Percentiles rank a stretch among this genome's conserved stretches.
Conservation (phyloP, 2,888 invertebrate species). For the Caenorhabditis virilis region DNA sequence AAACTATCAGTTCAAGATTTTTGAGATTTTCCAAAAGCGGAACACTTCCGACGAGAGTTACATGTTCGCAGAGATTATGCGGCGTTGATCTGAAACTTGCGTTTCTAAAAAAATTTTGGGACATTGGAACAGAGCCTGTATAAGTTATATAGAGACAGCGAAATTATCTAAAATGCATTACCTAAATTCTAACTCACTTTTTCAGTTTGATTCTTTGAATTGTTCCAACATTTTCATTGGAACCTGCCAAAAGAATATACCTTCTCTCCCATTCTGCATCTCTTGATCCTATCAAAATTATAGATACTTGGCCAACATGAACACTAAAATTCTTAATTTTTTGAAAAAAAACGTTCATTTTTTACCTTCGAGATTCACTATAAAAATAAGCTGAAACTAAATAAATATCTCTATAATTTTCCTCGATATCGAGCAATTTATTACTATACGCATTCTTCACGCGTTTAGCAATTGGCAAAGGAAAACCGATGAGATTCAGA, state of each 20-base stretch:
- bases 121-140: no score
- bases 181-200: no score
- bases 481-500: not conserved
- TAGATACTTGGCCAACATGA: not conserved
- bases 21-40: not conserved
- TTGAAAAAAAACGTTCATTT: not conserved
- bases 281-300: not conserved
- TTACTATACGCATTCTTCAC: constrained; percentile 23
- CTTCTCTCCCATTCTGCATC: not conserved
- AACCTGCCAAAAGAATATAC: not conserved
- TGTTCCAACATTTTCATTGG: not conserved
- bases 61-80: not conserved
- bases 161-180: no score
- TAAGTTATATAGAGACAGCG: no score
- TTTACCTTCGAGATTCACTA: not conserved
- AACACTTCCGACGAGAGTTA: not conserved
- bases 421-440: no score
- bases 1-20: not conserved
- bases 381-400: not conserved
- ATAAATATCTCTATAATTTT: not conserved
- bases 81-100: not conserved
- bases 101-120: not conserved
- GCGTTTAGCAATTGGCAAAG: constrained; percentile 10
- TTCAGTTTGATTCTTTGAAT: not conserved
- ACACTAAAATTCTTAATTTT: not conserved